Base-by-base conservation (phyloP, 2,888 invertebrate genomes). In the Cephus rjabovi region DNA sequence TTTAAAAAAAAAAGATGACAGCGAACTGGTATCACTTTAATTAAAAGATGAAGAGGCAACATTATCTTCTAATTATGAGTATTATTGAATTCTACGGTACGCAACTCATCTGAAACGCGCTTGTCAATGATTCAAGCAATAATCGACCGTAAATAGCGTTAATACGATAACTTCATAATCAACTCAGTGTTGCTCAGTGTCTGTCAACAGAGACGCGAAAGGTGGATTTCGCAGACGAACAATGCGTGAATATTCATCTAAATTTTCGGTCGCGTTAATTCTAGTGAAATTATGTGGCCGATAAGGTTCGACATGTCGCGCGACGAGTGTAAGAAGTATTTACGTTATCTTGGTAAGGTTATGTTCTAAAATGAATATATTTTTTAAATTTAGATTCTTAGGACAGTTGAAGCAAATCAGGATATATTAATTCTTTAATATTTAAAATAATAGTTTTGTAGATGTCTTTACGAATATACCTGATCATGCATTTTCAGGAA, bases 281-380 rank as follows among this genome's bases (percentile, higher is more conserved):
- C 9, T 23, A 56, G 81, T 73, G 75, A 56, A 90, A 88, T 79
- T 83, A 93, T 93, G 93, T 94, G 94, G 95, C 96, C 96, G 83
- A 93, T 94, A 92, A 93, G 95, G 83, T 93, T 96, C 86, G 96
- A 97, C 93, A 95, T 97, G 95, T 95, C 96, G 87, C 95, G 95
- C 91, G 97, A 97, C 92, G 97, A 98, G 92, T 97, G 97, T 92
- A 95, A 96, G 92, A 95, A 96, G 90, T 95, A 95, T 93, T 95
- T 98, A 90, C 94, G 98, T 89, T 95, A 96, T 93, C 94, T 98
- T 90, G 97, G 97, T 97, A 94, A 92, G 90, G 89, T 89, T 90
- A 91, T 88, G 86, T 86, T 35, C 56, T 35, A 34, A 56, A 23
- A 56, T 6, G 23, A 56, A 56, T 56, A 23, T 56, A 23, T 56